These are phyloP conservation scores for Ormyrus pomaceus DNA, from an alignment of 2,888 invertebrate genomes.

Conservation along the genomic window DNA sequence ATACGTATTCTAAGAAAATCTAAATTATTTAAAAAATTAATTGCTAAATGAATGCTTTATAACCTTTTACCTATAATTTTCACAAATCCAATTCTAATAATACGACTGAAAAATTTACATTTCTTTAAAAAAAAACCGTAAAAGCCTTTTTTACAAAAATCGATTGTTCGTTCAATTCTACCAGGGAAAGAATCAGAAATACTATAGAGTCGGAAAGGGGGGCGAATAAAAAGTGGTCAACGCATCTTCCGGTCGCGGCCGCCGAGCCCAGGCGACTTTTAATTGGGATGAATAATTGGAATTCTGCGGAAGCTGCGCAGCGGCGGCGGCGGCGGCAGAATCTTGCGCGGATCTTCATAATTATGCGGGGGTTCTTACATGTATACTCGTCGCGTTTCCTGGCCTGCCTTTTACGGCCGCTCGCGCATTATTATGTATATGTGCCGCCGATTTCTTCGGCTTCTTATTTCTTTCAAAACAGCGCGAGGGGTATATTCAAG, in stretches of 20 bases:
- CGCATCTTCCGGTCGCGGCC: constrained; percentile 30
- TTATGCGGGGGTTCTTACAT: constrained; percentile 27
- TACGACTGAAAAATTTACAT: too few relatives aligned
- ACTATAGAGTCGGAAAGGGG: not conserved
- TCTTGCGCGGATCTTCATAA: constrained; percentile 46
- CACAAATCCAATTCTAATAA: too few relatives aligned
- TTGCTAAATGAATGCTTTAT: too few relatives aligned
- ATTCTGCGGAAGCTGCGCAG: constrained; percentile 27
- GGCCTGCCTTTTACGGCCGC: constrained; percentile 34
- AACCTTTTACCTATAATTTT: too few relatives aligned
- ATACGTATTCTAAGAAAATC: too few relatives aligned
- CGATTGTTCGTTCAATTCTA: too few relatives aligned
- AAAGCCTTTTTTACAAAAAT: too few relatives aligned
- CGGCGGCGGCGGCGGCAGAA: not conserved
- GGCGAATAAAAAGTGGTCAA: not conserved
- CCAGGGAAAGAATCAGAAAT: too few relatives aligned
- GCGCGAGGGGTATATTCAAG: constrained; percentile 15
- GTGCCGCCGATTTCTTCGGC: not conserved
- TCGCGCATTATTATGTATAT: not conserved
- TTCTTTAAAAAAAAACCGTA: too few relatives aligned
- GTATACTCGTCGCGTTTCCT: constrained; percentile 1
- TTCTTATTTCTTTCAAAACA: constrained; percentile 24
- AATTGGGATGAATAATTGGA: constrained; percentile 53
- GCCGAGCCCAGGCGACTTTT: constrained; percentile 26
- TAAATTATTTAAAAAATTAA: too few relatives aligned